phyloP scores from a whole-genome alignment of 2,888 invertebrate species.

The Catocala sponsa region DNA sequence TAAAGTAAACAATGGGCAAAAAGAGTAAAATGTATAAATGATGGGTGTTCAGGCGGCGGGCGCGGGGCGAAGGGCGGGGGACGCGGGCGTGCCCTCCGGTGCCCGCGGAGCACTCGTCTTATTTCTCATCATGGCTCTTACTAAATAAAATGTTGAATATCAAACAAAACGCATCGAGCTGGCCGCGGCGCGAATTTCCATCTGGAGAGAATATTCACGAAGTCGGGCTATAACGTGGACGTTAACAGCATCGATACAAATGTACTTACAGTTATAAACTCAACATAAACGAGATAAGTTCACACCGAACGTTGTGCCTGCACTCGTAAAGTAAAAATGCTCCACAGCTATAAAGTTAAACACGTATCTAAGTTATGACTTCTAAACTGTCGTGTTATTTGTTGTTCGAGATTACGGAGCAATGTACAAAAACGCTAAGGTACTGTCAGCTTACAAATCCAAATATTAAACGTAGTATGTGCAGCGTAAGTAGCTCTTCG shows the following conservation, averaged over 20 bases:
- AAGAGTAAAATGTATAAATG: conserved; percentile 74
- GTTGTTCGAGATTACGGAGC: not conserved
- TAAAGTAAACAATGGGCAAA: conserved; percentile 87
- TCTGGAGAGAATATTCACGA: conserved; percentile 28
- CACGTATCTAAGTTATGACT: conserved; percentile 6
- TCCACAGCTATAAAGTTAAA: not conserved
- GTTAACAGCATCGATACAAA: conserved; percentile 19
- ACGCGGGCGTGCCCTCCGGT: conserved; percentile 66
- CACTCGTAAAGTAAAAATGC: conserved; percentile 17
- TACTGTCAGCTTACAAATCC: not conserved
- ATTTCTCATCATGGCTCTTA: conserved; percentile 58
- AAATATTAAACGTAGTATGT: not conserved
- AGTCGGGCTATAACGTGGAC: conserved; percentile 18
- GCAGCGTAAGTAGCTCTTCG: conserved; percentile 16
- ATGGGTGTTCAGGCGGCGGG: conserved; percentile 51
- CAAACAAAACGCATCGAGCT: conserved; percentile 46
- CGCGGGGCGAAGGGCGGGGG: no score
- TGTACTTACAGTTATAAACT: conserved; percentile 22
- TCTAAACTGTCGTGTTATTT: conserved; percentile 7
- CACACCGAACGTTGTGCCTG: conserved; percentile 37
- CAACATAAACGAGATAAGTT: conserved; percentile 42
- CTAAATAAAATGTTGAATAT: conserved; percentile 64
- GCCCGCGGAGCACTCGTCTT: conserved; percentile 59
- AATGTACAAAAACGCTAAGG: not conserved
- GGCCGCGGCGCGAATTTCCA: conserved; percentile 44